These are phyloP conservation scores for Auanema sp. DNA, from an alignment of 2,888 invertebrate species.

Conservation along the genomic window DNA sequence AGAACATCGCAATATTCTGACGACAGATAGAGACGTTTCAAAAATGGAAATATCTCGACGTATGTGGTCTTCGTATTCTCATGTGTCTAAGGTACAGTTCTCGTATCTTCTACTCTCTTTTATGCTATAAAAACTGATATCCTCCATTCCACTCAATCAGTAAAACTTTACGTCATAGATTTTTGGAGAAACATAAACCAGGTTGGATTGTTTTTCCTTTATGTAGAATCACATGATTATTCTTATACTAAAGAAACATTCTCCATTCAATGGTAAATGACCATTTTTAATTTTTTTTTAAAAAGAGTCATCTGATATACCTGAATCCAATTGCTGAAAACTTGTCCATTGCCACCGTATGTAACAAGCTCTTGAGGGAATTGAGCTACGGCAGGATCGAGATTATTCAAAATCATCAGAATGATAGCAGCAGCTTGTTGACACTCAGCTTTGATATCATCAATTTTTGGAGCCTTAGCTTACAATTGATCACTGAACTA, in stretches of 20 bases:
- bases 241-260: not conserved
- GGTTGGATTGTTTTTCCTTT: too few relatives aligned
- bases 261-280: not conserved
- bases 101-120: too few relatives aligned
- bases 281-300: not conserved
- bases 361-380: conserved; percentile 73
- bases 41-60: too few relatives aligned
- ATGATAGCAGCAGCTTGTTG: conserved; percentile 70
- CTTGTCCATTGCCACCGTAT: conserved; percentile 74
- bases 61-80: too few relatives aligned
- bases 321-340: conserved; percentile 73
- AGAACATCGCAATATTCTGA: too few relatives aligned
- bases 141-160: too few relatives aligned
- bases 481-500: not conserved
- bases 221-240: too few relatives aligned
- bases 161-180: not conserved
- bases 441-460: conserved; percentile 47
- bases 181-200: too few relatives aligned
- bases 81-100: too few relatives aligned
- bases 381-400: conserved; percentile 71
- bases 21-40: too few relatives aligned
- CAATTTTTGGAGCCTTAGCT: conserved; percentile 42
- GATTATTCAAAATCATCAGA: conserved; percentile 73
- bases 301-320: conserved; percentile 59
- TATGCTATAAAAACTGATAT: too few relatives aligned